Evolutionary conservation across 2,113 vertebrate genomes (phyloP).

Genomic region (Campylomormyrus tamandua): DNA sequence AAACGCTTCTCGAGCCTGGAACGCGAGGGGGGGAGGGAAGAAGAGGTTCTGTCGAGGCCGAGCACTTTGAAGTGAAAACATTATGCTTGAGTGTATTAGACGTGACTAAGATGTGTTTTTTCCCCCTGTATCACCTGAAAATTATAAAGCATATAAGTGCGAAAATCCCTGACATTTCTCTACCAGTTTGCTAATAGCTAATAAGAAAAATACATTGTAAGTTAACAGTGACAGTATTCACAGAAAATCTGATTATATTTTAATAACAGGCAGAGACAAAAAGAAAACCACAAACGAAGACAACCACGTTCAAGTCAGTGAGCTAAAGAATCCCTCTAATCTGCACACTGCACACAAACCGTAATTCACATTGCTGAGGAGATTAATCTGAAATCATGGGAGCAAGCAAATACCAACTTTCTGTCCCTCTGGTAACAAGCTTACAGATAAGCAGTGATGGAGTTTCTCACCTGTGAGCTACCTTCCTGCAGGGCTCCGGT

Average conservation of each 20-base stretch:
- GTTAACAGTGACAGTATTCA: neutral
- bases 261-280: neutral
- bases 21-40: neutral
- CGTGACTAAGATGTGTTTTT: neutral
- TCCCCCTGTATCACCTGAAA: neutral
- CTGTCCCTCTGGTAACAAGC: neutral
- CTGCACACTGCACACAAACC: neutral
- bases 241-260: neutral
- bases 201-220: neutral
- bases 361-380: neutral
- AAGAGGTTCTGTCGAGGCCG: neutral
- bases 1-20: neutral
- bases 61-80: neutral
- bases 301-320: neutral
- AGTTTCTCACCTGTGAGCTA: conserved; percentile 47
- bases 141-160: neutral
- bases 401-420: neutral
- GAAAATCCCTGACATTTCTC: neutral
- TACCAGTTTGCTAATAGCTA: neutral
- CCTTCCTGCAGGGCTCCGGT: conserved; percentile 39
- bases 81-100: neutral
- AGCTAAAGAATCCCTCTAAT: neutral
- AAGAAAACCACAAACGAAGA: neutral
- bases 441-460: neutral
- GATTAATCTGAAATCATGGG: neutral